Evolutionary conservation across 2,797 vertebrate genomes (phyloP).

Genomic region (Neosilurus hyrtlii): DNA sequence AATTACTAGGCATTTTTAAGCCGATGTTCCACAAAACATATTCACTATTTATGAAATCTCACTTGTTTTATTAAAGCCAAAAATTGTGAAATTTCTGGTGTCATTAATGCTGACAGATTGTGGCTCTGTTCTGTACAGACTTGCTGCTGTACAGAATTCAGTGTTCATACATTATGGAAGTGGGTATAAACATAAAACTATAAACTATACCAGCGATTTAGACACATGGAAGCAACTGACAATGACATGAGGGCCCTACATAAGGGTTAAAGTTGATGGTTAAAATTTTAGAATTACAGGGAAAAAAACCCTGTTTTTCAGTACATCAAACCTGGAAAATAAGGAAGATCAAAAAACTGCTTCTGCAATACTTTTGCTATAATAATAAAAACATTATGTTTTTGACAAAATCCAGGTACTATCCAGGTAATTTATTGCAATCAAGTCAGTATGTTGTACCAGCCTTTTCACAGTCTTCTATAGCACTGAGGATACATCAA

Average conservation of each 20-base stretch:
- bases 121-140: not conserved
- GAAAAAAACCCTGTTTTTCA: not conserved
- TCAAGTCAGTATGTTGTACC: not conserved
- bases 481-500: too few relatives aligned
- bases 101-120: not conserved
- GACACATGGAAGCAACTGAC: not conserved
- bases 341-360: not conserved
- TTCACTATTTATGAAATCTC: not conserved
- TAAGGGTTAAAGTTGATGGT: not conserved
- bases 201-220: not conserved
- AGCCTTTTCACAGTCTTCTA: too few relatives aligned
- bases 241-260: not conserved
- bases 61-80: not conserved
- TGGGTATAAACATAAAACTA: not conserved
- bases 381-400: too few relatives aligned
- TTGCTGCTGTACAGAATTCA: not conserved
- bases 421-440: too few relatives aligned
- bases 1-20: not conserved
- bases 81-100: not conserved
- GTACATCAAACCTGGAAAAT: not conserved
- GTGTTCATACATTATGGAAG: not conserved
- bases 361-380: too few relatives aligned
- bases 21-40: not conserved
- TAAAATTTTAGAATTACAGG: not conserved
- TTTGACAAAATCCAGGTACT: too few relatives aligned